Base-by-base conservation (phyloP, 2,888 invertebrate genomes). In the Melinaea marsaeus region DNA sequence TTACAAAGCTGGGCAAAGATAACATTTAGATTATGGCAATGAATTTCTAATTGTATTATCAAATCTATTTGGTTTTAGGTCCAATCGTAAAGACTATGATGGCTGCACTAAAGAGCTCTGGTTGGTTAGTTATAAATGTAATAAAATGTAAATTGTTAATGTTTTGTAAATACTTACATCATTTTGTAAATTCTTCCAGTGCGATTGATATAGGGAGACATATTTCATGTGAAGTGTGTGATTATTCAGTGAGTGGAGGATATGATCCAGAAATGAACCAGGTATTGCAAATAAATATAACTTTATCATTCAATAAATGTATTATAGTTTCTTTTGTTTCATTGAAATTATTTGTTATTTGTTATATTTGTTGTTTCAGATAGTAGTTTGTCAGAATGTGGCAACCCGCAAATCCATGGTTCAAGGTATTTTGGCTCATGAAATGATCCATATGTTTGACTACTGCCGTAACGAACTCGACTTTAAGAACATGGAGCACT, bases 401-500 rank as follows among this genome's bases (percentile, higher is more conserved):
- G 94, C 95, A 0, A 92, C 84, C 32, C 92, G 89, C 35, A 91
- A 94, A 77, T 93, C 93, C 11, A 91, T 94, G 81, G 93, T 97
- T 0, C 95, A 95, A 79, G 95, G 95, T 33, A 95, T 97, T 0
- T 80, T 99, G 54, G 94, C 95, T 0, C 99, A 99, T 76, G 99
- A 99, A 85, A 93, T 99, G 93, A 95, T 98, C 57, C 99, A 99
- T 81, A 98, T 98, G 96, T 98, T 97, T 79, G 99, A 99, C 83
- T 96, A 94, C 79, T 99, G 99, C 80, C 93, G 94, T 55, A 96
- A 97, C 71, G 93, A 98, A 57, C 80, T 98, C 62, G 95, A 99
- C 84, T 97, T 98, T 75, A 95, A 93, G 73, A 97, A 98, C 79
- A 91, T 97, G 69, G 95, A 98, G 70, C 99, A 99, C 82, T 84